A percentile compares a stretch with the other conserved stretches of the same genome.
phyloP scores from a whole-genome alignment of 2,888 invertebrate genomes.

The Cacoxenus indagator region DNA sequence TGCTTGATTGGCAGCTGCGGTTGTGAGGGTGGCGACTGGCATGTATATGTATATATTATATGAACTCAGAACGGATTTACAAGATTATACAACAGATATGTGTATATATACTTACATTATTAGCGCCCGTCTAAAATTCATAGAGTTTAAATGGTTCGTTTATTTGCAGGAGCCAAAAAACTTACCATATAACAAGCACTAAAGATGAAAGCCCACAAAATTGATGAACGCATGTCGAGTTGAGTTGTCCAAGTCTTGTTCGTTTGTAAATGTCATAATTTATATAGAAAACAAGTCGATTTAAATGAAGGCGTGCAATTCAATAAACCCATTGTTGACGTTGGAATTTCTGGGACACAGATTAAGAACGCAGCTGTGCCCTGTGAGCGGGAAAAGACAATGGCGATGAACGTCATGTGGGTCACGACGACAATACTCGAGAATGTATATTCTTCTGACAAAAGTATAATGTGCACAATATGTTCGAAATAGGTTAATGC shows the following conservation, averaged over 20 bases:
- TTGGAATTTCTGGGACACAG: not conserved
- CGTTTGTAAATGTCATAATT: not conserved
- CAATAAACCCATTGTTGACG: not conserved
- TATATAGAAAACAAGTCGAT: not conserved
- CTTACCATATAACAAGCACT: not conserved
- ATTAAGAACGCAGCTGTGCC: not conserved
- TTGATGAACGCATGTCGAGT: not conserved
- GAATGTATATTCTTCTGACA: too few relatives aligned
- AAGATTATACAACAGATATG: too few relatives aligned
- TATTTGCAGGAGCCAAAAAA: not conserved
- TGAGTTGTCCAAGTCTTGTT: not conserved
- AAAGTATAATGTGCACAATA: too few relatives aligned
- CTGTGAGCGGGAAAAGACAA: not conserved
- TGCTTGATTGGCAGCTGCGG: not conserved
- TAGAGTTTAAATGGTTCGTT: not conserved
- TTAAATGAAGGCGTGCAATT: not conserved
- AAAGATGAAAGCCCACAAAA: not conserved
- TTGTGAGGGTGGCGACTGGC: not conserved
- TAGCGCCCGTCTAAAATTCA: slow-evolving; percentile 13
- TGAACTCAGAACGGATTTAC: too few relatives aligned
- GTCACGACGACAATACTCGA: not conserved
- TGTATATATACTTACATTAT: slow-evolving; percentile 32
- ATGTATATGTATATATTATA: too few relatives aligned
- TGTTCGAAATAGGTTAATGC: too few relatives aligned
- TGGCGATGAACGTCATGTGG: not conserved